phyloP scores from a whole-genome alignment of 2,888 invertebrate genomes.

The Seladonia tumulorum region DNA sequence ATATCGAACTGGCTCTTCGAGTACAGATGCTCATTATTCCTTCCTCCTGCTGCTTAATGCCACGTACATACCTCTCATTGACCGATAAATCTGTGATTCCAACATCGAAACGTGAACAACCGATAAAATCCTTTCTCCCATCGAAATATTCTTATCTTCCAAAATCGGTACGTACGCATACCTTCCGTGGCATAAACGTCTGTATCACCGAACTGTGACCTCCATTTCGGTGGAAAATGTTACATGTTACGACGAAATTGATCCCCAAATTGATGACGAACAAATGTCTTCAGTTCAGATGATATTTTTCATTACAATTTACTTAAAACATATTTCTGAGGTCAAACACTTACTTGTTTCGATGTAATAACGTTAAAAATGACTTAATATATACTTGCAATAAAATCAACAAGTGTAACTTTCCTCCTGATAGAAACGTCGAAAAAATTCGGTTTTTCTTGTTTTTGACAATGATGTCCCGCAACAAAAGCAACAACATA shows the following conservation, averaged over 20 bases:
- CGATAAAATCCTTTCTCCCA: neutral
- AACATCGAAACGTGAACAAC: neutral
- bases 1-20: constrained; percentile 53
- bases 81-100: constrained; percentile 38
- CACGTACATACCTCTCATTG: constrained; percentile 46
- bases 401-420: no score
- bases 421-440: no score
- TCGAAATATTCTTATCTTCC: neutral
- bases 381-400: no score
- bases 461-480: no score
- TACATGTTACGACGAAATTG: no score
- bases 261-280: neutral
- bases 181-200: neutral
- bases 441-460: no score
- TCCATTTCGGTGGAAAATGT: neutral
- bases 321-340: no score
- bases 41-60: constrained; percentile 50
- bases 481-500: no score
- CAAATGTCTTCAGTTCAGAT: no score
- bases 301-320: no score
- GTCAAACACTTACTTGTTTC: no score
- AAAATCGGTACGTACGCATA: neutral
- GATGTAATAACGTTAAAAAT: no score
- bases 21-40: constrained; percentile 59
- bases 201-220: neutral